These are phyloP conservation scores for Drosophila bocqueti DNA, from an alignment of 1,140 invertebrate species.

Conservation along the genomic window DNA sequence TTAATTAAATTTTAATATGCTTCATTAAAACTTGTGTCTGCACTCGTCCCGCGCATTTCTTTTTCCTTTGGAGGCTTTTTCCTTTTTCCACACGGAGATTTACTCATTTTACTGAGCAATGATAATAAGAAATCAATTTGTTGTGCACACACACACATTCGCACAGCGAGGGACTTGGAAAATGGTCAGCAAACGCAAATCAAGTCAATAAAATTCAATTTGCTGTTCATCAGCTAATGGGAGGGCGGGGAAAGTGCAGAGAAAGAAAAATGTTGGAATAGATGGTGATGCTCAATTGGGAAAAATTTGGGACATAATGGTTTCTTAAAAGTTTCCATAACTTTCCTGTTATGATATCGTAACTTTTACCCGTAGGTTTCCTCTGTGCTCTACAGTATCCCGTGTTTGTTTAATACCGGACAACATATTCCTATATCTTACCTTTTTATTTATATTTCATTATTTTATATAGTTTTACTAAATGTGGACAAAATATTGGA, in stretches of 20 bases:
- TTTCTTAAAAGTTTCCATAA: too few species aligned
- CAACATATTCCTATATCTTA: background rate
- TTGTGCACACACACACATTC: constrained; percentile 51
- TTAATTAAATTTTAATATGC: constrained; percentile 77
- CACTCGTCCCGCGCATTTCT: background rate
- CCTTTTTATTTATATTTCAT: background rate
- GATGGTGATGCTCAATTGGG: too few species aligned
- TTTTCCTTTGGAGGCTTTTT: constrained; percentile 1
- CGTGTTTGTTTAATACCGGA: too few species aligned
- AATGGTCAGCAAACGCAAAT: constrained; percentile 66
- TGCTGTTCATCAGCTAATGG: constrained; percentile 67
- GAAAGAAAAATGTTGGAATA: background rate
- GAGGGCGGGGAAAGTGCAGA: constrained; percentile 3
- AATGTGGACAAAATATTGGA: background rate
- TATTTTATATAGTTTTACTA: background rate
- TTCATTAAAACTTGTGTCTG: constrained; percentile 52
- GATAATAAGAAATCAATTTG: constrained; percentile 82
- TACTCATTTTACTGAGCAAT: constrained; percentile 74
- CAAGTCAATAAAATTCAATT: constrained; percentile 81
- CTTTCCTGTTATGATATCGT: too few species aligned
- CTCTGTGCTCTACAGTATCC: background rate
- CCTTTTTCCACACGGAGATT: constrained; percentile 30
- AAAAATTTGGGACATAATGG: too few species aligned
- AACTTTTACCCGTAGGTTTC: background rate
- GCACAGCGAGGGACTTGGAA: background rate